Base-by-base conservation (phyloP, 2,888 invertebrate genomes). In the Synergus japonicus region DNA sequence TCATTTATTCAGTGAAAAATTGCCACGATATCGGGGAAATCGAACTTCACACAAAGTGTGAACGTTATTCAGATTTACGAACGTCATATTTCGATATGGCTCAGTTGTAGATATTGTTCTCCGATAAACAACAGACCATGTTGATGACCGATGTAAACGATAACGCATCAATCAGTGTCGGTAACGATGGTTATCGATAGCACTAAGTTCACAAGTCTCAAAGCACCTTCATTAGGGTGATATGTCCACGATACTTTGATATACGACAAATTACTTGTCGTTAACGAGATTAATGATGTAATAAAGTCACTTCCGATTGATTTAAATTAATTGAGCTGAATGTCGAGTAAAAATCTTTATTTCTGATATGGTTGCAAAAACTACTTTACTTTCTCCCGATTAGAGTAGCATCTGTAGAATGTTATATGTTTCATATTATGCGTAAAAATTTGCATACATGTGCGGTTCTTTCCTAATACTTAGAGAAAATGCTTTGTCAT, bases 401-500 rank as follows among this genome's bases (percentile, higher is more conserved):
- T 66, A 66, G 66, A 44, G 66, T 29, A 29, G 49, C 29, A 69
- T 69, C 15, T 15, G 29, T 15, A 29, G 22, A 49, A 49, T 37
- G 49, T 69, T 69, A 2, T 8, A 29, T n/a, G 7, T 10, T 69
- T 49, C 49, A 69, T 69, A 49, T 9, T 49, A 29, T 46, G 12
- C 69, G 49, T 22, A 58, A 69, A 69, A 69, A 69, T 69, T 69
- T 69, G 49, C 69, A 69, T 69, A 49, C 49, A 8, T 49, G 15
- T 46, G 69, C 43, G 43, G 22, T 49, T n/a, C 29, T 37, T 5
- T 7, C 37, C 37, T 37, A 37, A 37, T 37, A 37, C 37, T 37
- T 37, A 5, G 0, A 37, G 37, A 37, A 37, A 37, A 37, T 37
- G 37, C 37, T 37, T 37, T 37, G 37, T 37, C 37, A 37, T 37